Conservation (phyloP, 2,113 vertebrate species). For the Misgurnus mizolepis region DNA sequence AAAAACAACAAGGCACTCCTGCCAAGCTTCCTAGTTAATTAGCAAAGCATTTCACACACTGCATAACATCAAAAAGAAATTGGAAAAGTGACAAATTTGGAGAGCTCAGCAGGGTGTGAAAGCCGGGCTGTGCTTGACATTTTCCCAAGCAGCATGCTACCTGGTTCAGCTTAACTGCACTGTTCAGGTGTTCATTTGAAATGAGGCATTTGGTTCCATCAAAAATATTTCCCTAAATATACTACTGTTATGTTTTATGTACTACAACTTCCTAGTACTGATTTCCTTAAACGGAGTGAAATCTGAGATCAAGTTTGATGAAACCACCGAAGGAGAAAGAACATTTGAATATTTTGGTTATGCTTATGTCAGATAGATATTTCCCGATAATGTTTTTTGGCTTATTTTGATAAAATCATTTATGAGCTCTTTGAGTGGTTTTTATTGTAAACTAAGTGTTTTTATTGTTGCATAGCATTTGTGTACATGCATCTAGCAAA, state of each 20-base stretch:
- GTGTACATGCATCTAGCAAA: too few species aligned
- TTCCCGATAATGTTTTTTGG: conserved; percentile 41
- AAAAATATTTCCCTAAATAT: conserved; percentile 46
- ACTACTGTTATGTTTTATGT: conserved; percentile 51
- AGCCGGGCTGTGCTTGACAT: not conserved
- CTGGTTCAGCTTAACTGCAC: not conserved
- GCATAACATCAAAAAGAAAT: conserved; percentile 70
- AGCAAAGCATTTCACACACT: conserved; percentile 73
- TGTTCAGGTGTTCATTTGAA: not conserved
- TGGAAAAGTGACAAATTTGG: conserved; percentile 47
- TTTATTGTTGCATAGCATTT: too few species aligned
- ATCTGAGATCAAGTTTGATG: conserved; percentile 13
- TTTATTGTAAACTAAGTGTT: not conserved
- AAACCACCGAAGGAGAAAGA: not conserved
- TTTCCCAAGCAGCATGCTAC: conserved; percentile 26
- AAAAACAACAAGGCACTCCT: conserved; percentile 68
- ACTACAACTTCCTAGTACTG: conserved; percentile 43
- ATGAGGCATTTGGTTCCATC: conserved; percentile 22
- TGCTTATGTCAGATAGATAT: conserved; percentile 41
- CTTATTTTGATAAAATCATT: conserved; percentile 57
- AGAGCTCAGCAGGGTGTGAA: conserved; percentile 8
- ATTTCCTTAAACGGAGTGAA: conserved; percentile 39
- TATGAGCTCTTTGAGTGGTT: conserved; percentile 56
- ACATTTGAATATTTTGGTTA: conserved; percentile 50
- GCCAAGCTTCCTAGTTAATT: conserved; percentile 75